phyloP scores from a whole-genome alignment of 2,113 vertebrate species.

The Aptenodytes patagonicus region DNA sequence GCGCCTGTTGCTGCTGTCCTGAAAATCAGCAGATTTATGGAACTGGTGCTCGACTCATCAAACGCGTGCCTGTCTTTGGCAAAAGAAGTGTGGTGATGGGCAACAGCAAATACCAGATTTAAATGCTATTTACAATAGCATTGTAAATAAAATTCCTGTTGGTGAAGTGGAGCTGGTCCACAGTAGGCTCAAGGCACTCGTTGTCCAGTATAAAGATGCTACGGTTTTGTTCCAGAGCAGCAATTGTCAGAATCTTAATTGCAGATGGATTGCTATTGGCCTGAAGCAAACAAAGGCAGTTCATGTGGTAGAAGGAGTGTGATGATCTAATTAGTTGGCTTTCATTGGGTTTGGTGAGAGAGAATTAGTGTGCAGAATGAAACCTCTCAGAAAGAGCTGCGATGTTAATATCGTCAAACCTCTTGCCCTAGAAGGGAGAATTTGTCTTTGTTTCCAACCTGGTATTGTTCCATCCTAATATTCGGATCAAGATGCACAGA shows the following conservation, averaged over 20 bases:
- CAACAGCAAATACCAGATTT: background rate
- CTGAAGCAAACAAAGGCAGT: slow-evolving; percentile 20
- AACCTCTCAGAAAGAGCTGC: background rate
- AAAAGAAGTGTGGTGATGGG: background rate
- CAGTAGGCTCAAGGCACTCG: background rate
- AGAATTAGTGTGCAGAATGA: background rate
- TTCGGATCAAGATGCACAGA: background rate
- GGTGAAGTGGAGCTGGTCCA: background rate
- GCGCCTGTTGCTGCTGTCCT: background rate
- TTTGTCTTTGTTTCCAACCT: background rate
- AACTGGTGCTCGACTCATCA: background rate
- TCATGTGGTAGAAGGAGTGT: background rate
- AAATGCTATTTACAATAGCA: rapidly evolving
- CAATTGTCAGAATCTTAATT: slow-evolving; percentile 6
- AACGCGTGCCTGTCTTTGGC: background rate
- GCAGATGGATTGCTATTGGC: background rate
- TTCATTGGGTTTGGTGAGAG: background rate
- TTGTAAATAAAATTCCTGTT: background rate
- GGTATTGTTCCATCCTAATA: background rate
- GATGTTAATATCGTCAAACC: background rate
- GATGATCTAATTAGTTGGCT: slow-evolving; percentile 32
- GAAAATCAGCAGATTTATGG: background rate
- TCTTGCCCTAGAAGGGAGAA: background rate
- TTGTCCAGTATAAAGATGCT: background rate
- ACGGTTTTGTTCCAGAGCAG: background rate